Percentiles rank a stretch among this genome's conserved stretches.
These are phyloP conservation scores for Achroia grisella DNA, from an alignment of 1,140 invertebrate species.

Conservation along the genomic window DNA sequence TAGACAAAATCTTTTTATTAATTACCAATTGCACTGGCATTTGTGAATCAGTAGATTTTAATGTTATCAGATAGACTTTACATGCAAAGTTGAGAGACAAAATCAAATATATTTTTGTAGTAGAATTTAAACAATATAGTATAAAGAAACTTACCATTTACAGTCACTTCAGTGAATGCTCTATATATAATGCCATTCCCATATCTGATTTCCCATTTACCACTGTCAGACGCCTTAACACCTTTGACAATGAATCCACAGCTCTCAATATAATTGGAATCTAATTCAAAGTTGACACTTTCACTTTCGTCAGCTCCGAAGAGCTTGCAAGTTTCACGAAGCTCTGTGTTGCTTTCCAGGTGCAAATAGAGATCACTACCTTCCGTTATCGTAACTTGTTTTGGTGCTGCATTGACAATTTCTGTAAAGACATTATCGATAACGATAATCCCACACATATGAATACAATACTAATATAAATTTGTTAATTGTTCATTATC, in stretches of 20 bases:
- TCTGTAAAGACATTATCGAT: slow-evolving; percentile 30
- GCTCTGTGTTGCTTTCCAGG: slow-evolving; percentile 24
- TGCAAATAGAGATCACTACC: slow-evolving; percentile 39
- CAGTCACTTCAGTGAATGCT: slow-evolving; percentile 27
- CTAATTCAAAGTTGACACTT: slow-evolving; percentile 11
- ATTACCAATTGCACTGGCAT: no score
- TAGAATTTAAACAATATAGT: no score
- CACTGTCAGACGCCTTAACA: slow-evolving; percentile 18
- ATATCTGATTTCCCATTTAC: slow-evolving; percentile 42
- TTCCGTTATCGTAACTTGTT: slow-evolving; percentile 28
- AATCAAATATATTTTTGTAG: no score
- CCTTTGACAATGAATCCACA: slow-evolving; percentile 37
- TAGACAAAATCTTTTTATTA: no score
- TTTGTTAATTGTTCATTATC: neutral
- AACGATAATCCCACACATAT: neutral
- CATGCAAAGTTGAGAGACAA: no score
- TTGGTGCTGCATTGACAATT: slow-evolving; percentile 26
- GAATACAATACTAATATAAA: no score
- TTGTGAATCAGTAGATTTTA: no score
- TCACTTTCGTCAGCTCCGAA: slow-evolving; percentile 23
- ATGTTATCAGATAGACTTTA: no score
- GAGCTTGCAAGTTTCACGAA: slow-evolving; percentile 35
- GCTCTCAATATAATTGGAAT: slow-evolving; percentile 5
- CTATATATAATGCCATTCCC: slow-evolving; percentile 31
- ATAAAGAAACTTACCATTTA: slow-evolving; percentile 43